phyloP scores from a whole-genome alignment of 1,140 invertebrate species.

The Polypedilum pembai region DNA sequence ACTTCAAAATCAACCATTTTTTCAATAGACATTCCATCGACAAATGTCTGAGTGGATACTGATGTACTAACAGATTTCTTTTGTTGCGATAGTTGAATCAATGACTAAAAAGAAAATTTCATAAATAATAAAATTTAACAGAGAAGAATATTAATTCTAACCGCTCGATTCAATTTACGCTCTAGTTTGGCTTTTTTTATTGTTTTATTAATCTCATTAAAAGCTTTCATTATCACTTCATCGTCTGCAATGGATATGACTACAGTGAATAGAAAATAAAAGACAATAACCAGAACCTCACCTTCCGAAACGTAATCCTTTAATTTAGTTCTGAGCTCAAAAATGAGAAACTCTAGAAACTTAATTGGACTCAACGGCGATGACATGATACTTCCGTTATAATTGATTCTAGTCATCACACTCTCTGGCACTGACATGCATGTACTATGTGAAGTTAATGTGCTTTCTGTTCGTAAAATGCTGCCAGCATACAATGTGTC shows the following conservation, averaged over 20 bases:
- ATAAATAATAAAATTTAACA: not conserved
- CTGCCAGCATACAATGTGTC: not conserved
- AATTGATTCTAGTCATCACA: slow-evolving; percentile 24
- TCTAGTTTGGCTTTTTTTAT: not conserved
- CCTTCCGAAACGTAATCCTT: not conserved
- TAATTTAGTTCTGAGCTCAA: not conserved
- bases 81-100: not conserved
- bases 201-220: not conserved
- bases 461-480: not conserved
- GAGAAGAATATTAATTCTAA: not conserved
- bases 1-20: not conserved
- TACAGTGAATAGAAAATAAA: not conserved
- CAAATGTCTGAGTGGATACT: not conserved
- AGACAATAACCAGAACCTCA: not conserved
- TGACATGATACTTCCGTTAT: not conserved
- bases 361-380: not conserved
- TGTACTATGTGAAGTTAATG: not conserved
- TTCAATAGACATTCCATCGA: not conserved
- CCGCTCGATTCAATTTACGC: not conserved
- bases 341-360: not conserved
- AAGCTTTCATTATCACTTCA: not conserved
- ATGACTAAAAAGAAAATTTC: not conserved
- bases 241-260: not conserved
- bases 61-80: not conserved
- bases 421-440: not conserved